These are phyloP conservation scores for Scaptomyza pallida DNA, from an alignment of 1,140 invertebrate species.

Conservation along the genomic window DNA sequence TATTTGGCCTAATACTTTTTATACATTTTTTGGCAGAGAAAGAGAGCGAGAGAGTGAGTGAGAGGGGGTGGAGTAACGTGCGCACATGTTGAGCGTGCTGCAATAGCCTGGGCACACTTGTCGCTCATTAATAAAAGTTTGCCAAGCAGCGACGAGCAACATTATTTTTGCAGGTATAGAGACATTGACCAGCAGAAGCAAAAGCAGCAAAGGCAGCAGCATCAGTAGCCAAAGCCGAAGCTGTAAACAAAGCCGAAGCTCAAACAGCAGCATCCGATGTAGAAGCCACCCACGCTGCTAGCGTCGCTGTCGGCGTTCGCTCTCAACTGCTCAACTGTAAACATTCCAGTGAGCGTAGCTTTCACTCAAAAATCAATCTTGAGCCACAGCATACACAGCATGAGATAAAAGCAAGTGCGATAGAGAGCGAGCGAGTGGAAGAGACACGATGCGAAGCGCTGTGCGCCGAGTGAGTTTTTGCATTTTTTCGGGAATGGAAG, in stretches of 20 bases:
- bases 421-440: not conserved
- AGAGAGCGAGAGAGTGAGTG: not conserved
- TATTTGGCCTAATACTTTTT: not conserved
- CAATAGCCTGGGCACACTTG: conserved; percentile 63
- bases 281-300: conserved; percentile 55
- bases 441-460: not conserved
- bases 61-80: conserved; percentile 1
- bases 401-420: not conserved
- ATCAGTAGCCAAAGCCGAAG: conserved; percentile 11
- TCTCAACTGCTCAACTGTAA: conserved; percentile 73
- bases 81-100: conserved; percentile 58
- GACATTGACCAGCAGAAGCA: conserved; percentile 66
- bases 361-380: conserved; percentile 60
- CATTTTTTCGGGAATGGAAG: conserved; percentile 31
- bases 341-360: conserved; percentile 70
- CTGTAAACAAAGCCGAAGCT: conserved; percentile 9
- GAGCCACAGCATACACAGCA: conserved; percentile 41
- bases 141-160: conserved; percentile 43
- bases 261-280: conserved; percentile 9
- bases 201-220: too few species aligned
- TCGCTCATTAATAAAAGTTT: conserved; percentile 77
- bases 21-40: not conserved
- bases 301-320: conserved; percentile 29
- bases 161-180: conserved; percentile 81
- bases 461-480: conserved; percentile 9